These are phyloP conservation scores for Rhinichthys klamathensis DNA, from an alignment of 2,113 vertebrate genomes.

Conservation along the genomic window DNA sequence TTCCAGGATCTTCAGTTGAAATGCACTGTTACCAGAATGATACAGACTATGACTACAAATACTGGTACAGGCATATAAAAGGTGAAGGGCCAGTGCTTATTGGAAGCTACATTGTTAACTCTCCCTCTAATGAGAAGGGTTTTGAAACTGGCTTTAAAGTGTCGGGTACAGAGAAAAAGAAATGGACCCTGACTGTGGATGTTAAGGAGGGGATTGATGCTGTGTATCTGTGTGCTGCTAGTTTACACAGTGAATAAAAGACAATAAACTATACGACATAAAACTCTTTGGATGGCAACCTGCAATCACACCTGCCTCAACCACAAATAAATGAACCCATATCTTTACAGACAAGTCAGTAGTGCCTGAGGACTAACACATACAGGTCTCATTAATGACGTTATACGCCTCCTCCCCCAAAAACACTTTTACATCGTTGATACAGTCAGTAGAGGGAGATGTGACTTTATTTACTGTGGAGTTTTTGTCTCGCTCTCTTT, in stretches of 20 bases:
- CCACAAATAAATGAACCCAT: background rate
- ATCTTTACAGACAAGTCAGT: background rate
- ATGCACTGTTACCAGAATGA: slow-evolving; percentile 58
- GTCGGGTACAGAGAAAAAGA: slow-evolving; percentile 26
- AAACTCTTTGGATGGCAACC: slow-evolving; percentile 9
- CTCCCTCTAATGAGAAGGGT: background rate
- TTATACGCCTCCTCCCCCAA: background rate
- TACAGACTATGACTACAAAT: slow-evolving; percentile 52
- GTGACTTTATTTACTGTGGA: background rate
- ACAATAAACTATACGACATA: background rate
- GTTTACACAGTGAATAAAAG: slow-evolving; percentile 46
- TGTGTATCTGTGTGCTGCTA: slow-evolving; percentile 58
- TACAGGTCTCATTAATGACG: background rate
- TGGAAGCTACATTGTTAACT: background rate
- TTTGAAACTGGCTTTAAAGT: slow-evolving; percentile 38
- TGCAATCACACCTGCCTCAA: slow-evolving; percentile 32
- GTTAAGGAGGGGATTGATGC: slow-evolving; percentile 21
- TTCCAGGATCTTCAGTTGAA: slow-evolving; percentile 6
- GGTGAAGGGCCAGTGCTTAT: slow-evolving; percentile 40
- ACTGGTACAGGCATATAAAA: slow-evolving; percentile 54
- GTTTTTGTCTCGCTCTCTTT: background rate
- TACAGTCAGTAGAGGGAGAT: slow-evolving; percentile 27
- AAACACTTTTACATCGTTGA: background rate
- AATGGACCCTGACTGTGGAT: slow-evolving; percentile 52
- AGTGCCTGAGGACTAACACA: background rate